Evolutionary conservation across 1,140 invertebrate species (phyloP).

Genomic region (Holotrichia oblita): DNA sequence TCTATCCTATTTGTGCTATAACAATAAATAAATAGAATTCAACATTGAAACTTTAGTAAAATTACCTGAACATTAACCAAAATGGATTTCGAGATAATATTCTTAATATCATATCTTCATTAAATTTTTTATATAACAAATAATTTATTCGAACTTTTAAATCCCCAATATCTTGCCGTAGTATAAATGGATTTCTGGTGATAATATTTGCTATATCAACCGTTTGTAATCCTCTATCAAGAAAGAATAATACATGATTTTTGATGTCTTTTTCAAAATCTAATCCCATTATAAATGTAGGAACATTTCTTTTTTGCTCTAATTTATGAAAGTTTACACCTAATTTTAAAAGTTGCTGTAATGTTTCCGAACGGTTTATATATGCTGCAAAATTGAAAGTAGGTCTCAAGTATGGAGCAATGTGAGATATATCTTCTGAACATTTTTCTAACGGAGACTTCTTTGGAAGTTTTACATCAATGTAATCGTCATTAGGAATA

Average conservation of each 20-base stretch:
- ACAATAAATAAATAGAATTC: conserved; percentile 44
- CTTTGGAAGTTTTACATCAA: conserved; percentile 40
- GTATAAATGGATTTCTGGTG: conserved; percentile 85
- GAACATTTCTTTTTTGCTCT: conserved; percentile 72
- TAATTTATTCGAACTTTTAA: conserved; percentile 84
- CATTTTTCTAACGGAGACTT: conserved; percentile 53
- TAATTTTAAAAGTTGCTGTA: conserved; percentile 82
- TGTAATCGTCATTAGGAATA: neutral
- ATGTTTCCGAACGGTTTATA: conserved; percentile 76
- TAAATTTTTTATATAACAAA: conserved; percentile 84
- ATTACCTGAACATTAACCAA: conserved; percentile 78
- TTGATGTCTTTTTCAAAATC: conserved; percentile 85
- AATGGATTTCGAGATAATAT: conserved; percentile 79
- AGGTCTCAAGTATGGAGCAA: conserved; percentile 67
- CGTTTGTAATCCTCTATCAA: conserved; percentile 73
- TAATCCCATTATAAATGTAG: conserved; percentile 74
- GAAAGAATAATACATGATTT: conserved; percentile 79
- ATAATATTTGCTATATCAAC: conserved; percentile 77
- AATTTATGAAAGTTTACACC: conserved; percentile 86
- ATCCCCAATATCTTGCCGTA: conserved; percentile 80
- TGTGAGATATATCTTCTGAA: conserved; percentile 61
- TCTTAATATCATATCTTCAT: conserved; percentile 68
- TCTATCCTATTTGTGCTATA: conserved; percentile 79
- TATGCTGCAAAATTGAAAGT: conserved; percentile 86
- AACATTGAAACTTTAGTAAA: conserved; percentile 31